These are phyloP conservation scores for Aporophyla lueneburgensis DNA, from an alignment of 2,888 invertebrate genomes.

Conservation along the genomic window DNA sequence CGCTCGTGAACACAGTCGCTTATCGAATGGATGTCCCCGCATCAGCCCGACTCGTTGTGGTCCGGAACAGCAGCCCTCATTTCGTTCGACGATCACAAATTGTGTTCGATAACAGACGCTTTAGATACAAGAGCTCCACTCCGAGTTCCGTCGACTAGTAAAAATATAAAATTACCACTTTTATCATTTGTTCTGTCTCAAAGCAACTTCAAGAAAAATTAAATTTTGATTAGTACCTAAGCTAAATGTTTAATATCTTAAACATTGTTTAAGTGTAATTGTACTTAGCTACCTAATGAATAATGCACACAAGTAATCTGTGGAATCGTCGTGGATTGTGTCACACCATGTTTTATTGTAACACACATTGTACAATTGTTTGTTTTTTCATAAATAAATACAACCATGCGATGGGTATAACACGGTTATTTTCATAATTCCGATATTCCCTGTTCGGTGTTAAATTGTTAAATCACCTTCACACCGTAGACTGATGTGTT, in stretches of 20 bases:
- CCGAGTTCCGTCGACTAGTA: no score
- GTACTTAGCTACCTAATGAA: no score
- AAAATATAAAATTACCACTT: no score
- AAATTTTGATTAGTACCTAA: no score
- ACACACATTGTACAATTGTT: no score
- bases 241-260: no score
- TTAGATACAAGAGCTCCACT: neutral
- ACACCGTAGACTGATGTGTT: conserved; percentile 16
- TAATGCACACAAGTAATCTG: no score
- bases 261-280: no score
- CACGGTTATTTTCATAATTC: neutral
- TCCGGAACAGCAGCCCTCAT: conserved; percentile 60
- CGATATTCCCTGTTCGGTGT: neutral
- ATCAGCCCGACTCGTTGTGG: conserved; percentile 17
- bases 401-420: neutral
- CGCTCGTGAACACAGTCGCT: conserved; percentile 3
- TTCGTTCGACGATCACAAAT: conserved; percentile 30
- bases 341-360: no score
- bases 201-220: no score
- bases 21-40: conserved; percentile 40
- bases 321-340: no score
- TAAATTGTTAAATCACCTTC: conserved; percentile 19
- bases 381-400: conserved; percentile 1
- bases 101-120: conserved; percentile 34
- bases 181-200: no score